phyloP scores from a whole-genome alignment of 2,888 invertebrate genomes.

The Lasioglossum lativentre region DNA sequence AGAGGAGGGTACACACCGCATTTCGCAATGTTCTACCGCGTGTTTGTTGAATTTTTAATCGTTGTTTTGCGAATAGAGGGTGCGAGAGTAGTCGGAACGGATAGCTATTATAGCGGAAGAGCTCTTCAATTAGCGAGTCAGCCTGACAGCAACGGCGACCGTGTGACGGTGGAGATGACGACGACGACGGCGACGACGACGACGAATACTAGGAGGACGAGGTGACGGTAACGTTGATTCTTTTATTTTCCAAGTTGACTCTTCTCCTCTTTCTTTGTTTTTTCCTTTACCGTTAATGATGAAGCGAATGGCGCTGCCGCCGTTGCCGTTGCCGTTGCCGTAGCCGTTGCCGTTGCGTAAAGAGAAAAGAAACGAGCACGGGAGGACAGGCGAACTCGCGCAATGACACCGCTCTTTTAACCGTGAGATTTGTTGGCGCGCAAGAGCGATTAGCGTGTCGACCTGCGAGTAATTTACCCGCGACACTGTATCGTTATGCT shows the following conservation, averaged over 20 bases:
- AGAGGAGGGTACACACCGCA: neutral
- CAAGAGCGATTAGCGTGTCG: constrained; percentile 54
- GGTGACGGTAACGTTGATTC: constrained; percentile 58
- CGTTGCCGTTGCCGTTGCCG: no score
- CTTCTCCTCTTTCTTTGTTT: constrained; percentile 13
- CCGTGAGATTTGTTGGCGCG: constrained; percentile 48
- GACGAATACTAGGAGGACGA: constrained; percentile 30
- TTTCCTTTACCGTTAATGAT: constrained; percentile 44
- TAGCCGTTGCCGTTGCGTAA: constrained; percentile 10
- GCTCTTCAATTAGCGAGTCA: constrained; percentile 68
- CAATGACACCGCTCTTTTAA: constrained; percentile 35
- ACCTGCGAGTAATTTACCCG: constrained; percentile 58
- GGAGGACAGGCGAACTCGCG: constrained; percentile 22
- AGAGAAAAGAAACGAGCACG: constrained; percentile 4
- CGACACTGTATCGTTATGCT: constrained; percentile 52
- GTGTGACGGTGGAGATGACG: neutral
- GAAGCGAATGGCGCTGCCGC: constrained; percentile 26
- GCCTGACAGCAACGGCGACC: neutral
- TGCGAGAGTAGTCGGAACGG: constrained; percentile 41
- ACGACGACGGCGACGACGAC: neutral
- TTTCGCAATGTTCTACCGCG: constrained; percentile 15
- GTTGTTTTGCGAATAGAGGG: constrained; percentile 31
- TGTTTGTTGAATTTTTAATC: constrained; percentile 53
- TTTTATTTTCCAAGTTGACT: constrained; percentile 35
- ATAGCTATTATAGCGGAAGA: constrained; percentile 34